Evolutionary conservation across 2,797 vertebrate species (phyloP).

Genomic region (Pseudochaenichthys georgianus): DNA sequence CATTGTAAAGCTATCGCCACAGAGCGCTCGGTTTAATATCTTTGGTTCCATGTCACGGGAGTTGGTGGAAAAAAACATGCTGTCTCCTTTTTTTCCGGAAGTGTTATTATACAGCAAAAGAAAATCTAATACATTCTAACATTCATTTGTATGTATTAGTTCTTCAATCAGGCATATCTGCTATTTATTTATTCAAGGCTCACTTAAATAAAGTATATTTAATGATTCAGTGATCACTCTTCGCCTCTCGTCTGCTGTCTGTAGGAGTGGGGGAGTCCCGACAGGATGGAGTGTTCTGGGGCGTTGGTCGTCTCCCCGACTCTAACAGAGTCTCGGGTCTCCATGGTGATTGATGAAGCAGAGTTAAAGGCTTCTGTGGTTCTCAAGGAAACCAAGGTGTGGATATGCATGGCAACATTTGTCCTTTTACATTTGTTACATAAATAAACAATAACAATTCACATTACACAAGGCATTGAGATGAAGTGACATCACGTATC

Average conservation of each 20-base stretch:
- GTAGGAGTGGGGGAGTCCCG: constrained; percentile 84
- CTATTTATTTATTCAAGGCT: too few relatives aligned
- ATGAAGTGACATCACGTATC: not conserved
- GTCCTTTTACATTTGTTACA: not conserved
- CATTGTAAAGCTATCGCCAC: too few relatives aligned
- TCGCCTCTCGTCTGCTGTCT: not conserved
- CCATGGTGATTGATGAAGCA: constrained; percentile 75
- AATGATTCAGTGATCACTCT: not conserved
- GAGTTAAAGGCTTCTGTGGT: constrained; percentile 73
- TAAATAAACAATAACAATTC: not conserved
- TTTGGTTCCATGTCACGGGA: too few relatives aligned
- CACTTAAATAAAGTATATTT: too few relatives aligned
- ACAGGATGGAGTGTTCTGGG: constrained; percentile 78
- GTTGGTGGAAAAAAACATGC: too few relatives aligned
- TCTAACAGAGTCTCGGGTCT: constrained; percentile 72
- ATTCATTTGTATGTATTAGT: too few relatives aligned
- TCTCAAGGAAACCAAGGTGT: constrained; percentile 77
- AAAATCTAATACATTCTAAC: too few relatives aligned
- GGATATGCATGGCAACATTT: not conserved
- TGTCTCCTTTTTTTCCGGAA: too few relatives aligned
- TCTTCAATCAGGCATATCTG: too few relatives aligned
- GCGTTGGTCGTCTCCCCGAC: constrained; percentile 70
- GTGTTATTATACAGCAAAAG: too few relatives aligned
- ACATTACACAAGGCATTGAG: not conserved
- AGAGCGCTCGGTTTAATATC: too few relatives aligned